Evolutionary conservation across 2,113 vertebrate species (phyloP), one percentile per base, ranked within the genome.

Genomic region (Plecturocebus donacophilus): DNA sequence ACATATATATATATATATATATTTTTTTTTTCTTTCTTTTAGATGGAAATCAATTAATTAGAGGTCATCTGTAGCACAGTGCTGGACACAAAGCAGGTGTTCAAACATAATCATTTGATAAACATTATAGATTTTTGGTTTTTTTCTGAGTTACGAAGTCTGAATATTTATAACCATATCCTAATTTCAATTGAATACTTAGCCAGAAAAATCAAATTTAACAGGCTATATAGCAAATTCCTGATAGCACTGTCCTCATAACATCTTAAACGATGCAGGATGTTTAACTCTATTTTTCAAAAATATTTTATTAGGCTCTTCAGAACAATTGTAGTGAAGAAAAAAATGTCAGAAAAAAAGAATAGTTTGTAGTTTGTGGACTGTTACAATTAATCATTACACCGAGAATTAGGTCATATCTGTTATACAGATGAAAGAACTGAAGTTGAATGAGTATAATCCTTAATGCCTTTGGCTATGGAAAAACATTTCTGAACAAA

Each of bases 161-260:
- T 96, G 40, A 94, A 49, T 96, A 85, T 87, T 82, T 77, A 76
- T 86, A 91, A 49, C 23, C 66, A 13, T 71, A 84, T 42, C 27
- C 32, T 77, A 89, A 35, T 21, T 81, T 85, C 82, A 71, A 73
- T n/a, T 21, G 7, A 94, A 54, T 54, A 80, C 4, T 61, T 91
- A 49, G 7, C 23, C 25, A 86, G 20, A 75, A 11, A 92, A 93
- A 90, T 90, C 17, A 86, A 30, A 49, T 90, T 71, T 75, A 66
- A 47, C 2, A 87, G 19, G 23, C 6, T 49, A 1, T 47, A 81
- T 79, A 86, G 40, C 8, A 83, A 79, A 79, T 61, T 32, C 10
- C 16, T 79, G 54, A 68, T 32, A 87, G 45, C 27, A 75, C 80
- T 93, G 32, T 90, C 38, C 10, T 47, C 3, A 71, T 21, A 92